Conservation (phyloP, 2,888 invertebrate genomes). For the Microctonus aethiopoides region DNA sequence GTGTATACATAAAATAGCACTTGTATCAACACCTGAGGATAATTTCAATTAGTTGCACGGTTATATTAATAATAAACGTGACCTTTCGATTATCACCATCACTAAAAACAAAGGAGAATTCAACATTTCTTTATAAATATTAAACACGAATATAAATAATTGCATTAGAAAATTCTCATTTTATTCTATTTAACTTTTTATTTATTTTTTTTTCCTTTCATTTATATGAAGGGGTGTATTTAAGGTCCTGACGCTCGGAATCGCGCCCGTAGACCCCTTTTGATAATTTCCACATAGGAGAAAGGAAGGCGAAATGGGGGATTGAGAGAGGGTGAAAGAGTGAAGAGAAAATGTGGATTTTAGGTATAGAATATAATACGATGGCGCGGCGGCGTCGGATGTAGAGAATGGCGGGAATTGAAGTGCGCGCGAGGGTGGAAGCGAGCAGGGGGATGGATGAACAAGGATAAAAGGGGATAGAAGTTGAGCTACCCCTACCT, state of each 20-base stretch:
- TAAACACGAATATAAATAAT: neutral
- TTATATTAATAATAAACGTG: neutral
- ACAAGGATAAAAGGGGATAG: slow-evolving; percentile 30
- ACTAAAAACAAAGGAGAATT: neutral
- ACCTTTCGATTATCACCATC: neutral
- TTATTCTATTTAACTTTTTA: neutral
- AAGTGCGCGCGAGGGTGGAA: slow-evolving; percentile 26
- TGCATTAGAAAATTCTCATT: neutral
- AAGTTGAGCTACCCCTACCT: slow-evolving; percentile 46
- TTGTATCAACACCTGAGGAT: neutral
- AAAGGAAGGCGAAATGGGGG: slow-evolving; percentile 25
- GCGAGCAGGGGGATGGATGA: slow-evolving; percentile 26
- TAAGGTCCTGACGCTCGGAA: slow-evolving; percentile 41
- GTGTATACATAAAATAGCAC: neutral
- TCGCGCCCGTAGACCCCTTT: slow-evolving; percentile 35
- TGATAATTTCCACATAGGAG: slow-evolving; percentile 45
- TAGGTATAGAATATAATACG: slow-evolving; percentile 12
- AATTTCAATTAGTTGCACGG: neutral
- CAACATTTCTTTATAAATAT: neutral
- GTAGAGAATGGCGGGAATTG: slow-evolving; percentile 10
- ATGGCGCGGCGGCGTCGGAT: slow-evolving; percentile 5
- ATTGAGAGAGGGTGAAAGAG: slow-evolving; percentile 16
- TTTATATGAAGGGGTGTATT: slow-evolving; percentile 38
- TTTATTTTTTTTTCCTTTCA: too few species aligned
- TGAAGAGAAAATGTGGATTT: slow-evolving; percentile 33